Conservation (phyloP, 1,140 invertebrate species). For the Cataglyphis hispanica region DNA sequence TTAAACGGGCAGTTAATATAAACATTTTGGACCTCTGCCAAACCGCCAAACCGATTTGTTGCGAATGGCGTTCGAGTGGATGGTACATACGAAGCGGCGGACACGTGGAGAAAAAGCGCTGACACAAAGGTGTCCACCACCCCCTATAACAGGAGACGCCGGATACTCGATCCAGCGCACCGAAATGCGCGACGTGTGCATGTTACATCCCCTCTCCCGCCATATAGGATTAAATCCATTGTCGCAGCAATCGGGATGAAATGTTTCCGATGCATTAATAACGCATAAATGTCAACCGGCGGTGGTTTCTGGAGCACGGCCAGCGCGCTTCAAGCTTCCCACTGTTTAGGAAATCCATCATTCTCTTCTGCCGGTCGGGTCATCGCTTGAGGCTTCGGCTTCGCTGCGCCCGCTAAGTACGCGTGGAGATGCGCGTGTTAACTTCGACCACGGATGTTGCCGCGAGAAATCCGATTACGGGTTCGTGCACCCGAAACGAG, state of each 20-base stretch:
- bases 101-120: conserved; percentile 68
- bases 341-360: conserved; percentile 74
- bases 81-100: conserved; percentile 44
- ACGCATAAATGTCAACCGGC: conserved; percentile 74
- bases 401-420: conserved; percentile 56
- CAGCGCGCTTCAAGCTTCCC: conserved; percentile 58
- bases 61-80: conserved; percentile 17
- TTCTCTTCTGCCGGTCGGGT: conserved; percentile 50
- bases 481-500: conserved; percentile 50
- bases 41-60: conserved; percentile 15
- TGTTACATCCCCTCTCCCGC: conserved; percentile 43
- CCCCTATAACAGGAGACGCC: background rate
- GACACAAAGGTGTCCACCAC: conserved; percentile 62
- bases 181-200: conserved; percentile 67
- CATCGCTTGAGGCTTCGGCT: conserved; percentile 65
- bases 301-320: conserved; percentile 65
- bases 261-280: conserved; percentile 78
- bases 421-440: conserved; percentile 69
- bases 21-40: conserved; percentile 71
- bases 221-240: conserved; percentile 76
- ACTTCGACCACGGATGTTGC: conserved; percentile 65
- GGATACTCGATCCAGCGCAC: conserved; percentile 41
- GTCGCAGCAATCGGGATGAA: conserved; percentile 74
- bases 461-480: conserved; percentile 56
- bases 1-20: conserved; percentile 73